A percentile compares a stretch with the other conserved stretches of the same genome.
phyloP scores from a whole-genome alignment of 2,888 invertebrate genomes.

The Myopa tessellatipennis region DNA sequence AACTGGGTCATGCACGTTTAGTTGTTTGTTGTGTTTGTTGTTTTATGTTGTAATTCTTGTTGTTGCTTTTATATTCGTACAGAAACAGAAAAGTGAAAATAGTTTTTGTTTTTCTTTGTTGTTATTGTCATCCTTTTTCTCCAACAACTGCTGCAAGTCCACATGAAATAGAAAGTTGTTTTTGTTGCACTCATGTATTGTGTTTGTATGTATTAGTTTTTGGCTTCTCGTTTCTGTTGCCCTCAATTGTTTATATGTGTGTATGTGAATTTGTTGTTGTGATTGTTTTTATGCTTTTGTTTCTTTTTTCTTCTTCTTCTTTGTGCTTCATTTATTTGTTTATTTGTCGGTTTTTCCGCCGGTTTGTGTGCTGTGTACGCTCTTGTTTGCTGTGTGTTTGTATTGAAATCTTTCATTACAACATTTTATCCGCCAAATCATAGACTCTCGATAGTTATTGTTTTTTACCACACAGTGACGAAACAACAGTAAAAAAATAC shows the following conservation, averaged over 20 bases:
- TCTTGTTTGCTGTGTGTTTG: too few relatives aligned
- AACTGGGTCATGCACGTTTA: too few relatives aligned
- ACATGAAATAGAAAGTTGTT: neutral
- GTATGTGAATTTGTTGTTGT: neutral
- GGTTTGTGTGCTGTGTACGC: too few relatives aligned
- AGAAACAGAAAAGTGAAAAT: neutral
- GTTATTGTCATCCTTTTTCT: neutral
- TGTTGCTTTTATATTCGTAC: neutral
- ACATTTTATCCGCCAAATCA: too few relatives aligned
- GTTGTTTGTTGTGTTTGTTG: neutral
- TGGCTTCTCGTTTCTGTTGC: neutral
- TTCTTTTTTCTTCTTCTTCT: neutral
- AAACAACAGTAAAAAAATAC: too few relatives aligned
- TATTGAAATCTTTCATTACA: too few relatives aligned
- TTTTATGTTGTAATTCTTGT: neutral
- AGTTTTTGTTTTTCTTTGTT: neutral
- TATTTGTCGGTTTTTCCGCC: neutral
- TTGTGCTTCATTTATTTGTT: too few relatives aligned
- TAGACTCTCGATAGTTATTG: too few relatives aligned
- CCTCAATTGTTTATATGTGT: too few relatives aligned
- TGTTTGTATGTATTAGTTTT: neutral
- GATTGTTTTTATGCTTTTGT: neutral
- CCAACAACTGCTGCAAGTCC: neutral
- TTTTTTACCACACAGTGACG: too few relatives aligned
- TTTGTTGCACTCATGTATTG: neutral